A percentile compares a stretch with the other conserved stretches of the same genome.
Conservation (phyloP, 2,113 vertebrate species). For the Raphicerus campestris region DNA sequence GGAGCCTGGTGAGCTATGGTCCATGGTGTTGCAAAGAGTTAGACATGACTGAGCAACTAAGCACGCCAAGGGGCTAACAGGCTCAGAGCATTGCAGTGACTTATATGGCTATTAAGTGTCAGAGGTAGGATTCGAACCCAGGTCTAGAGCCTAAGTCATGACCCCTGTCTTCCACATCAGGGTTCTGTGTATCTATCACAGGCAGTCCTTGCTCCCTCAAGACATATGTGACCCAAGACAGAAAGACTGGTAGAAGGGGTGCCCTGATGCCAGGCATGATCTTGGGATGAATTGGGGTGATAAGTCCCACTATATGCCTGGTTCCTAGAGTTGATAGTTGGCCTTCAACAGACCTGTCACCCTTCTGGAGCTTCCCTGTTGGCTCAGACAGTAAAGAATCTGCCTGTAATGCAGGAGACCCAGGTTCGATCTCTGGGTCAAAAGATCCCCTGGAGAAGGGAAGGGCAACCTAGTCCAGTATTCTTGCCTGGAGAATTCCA, state of each 20-base stretch:
- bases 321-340: not conserved
- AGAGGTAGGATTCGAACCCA: not conserved
- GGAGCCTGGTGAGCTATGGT: not conserved
- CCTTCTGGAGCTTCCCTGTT: not conserved
- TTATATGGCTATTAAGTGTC: not conserved
- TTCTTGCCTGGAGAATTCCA: not conserved
- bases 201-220: not conserved
- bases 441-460: not conserved
- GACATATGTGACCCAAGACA: not conserved
- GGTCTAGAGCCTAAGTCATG: not conserved
- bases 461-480: not conserved
- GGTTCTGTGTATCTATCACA: not conserved
- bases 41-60: not conserved
- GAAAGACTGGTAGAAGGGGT: not conserved
- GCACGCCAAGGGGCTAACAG: rapidly evolving
- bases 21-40: not conserved
- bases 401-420: not conserved
- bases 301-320: not conserved
- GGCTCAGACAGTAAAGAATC: not conserved
- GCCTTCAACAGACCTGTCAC: not conserved
- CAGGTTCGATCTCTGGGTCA: not conserved
- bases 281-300: not conserved
- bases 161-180: not conserved
- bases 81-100: not conserved
- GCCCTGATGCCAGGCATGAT: not conserved